Conservation (phyloP, 1,140 invertebrate genomes). For the Pseudomyrmex pallidus region DNA sequence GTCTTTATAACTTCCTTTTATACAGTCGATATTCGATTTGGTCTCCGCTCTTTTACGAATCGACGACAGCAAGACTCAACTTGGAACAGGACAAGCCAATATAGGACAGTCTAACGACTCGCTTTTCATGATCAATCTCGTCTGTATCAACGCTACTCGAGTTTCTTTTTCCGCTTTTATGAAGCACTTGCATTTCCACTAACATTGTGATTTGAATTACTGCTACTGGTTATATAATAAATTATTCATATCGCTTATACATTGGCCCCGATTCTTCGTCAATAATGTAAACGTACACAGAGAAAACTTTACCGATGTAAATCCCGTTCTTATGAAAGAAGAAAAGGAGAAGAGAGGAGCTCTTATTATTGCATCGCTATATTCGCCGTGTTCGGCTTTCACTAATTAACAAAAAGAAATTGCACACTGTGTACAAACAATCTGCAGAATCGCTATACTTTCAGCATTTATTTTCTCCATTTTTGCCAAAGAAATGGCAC, state of each 20-base stretch:
- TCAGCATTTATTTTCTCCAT: slow-evolving; percentile 6
- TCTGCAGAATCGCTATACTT: slow-evolving; percentile 1
- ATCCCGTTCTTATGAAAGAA: neutral
- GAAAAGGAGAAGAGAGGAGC: neutral
- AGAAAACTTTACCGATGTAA: slow-evolving; percentile 18
- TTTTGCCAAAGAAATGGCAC: neutral
- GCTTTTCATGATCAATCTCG: slow-evolving; percentile 32
- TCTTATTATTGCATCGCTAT: slow-evolving; percentile 37
- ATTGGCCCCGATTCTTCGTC: slow-evolving; percentile 1
- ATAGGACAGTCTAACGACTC: slow-evolving; percentile 23
- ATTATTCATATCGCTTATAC: slow-evolving; percentile 51
- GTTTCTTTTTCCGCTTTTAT: slow-evolving; percentile 27
- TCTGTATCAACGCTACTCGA: slow-evolving; percentile 4
- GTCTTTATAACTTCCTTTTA: neutral
- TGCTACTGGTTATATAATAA: slow-evolving; percentile 33
- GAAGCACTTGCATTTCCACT: slow-evolving; percentile 37
- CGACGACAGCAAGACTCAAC: neutral
- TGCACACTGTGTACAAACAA: neutral
- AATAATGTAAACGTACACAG: slow-evolving; percentile 47
- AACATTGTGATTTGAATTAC: slow-evolving; percentile 34
- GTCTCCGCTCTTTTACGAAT: neutral
- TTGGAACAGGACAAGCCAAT: neutral
- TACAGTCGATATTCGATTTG: neutral
- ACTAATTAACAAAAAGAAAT: slow-evolving; percentile 30
- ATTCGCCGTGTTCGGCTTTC: neutral